Conservation (phyloP, 2,888 invertebrate species). For the Pollenia angustigena region DNA sequence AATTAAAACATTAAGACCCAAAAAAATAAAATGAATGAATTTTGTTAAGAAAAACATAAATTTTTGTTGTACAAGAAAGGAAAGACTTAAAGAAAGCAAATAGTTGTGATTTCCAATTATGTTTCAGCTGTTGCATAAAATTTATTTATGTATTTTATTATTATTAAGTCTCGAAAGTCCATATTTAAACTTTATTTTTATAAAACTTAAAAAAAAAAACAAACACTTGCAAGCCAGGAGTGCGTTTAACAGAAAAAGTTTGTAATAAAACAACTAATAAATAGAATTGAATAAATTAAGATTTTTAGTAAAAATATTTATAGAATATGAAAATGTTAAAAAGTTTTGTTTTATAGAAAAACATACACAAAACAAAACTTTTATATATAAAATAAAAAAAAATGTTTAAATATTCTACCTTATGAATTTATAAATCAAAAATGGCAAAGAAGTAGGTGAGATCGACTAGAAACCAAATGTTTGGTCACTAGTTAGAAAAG, state of each 20-base stretch:
- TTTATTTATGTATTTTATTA: constrained; percentile 67
- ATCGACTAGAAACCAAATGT: no score
- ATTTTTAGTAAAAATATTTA: constrained; percentile 11
- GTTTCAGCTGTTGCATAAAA: constrained; percentile 69
- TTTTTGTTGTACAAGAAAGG: background rate
- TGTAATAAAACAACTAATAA: background rate
- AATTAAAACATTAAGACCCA: constrained; percentile 19
- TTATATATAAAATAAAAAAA: background rate
- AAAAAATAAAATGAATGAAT: background rate
- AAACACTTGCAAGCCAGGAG: background rate
- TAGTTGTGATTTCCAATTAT: constrained; percentile 68
- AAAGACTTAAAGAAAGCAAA: constrained; percentile 6
- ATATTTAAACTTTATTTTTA: constrained; percentile 50
- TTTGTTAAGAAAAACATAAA: constrained; percentile 45
- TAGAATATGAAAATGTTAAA: constrained; percentile 9
- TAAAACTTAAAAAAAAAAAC: constrained; percentile 12
- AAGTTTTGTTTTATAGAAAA: constrained; percentile 4
- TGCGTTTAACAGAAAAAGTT: background rate
- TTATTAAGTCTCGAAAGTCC: constrained; percentile 67
- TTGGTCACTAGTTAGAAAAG: no score
- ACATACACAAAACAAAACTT: no score
- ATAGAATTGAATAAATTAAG: constrained; percentile 49
- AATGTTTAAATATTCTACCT: constrained; percentile 15
- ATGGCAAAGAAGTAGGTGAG: no score
- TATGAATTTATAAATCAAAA: no score